phyloP scores from a whole-genome alignment of 2,797 vertebrate genomes.

The Pipistrellus pygmaeus region DNA sequence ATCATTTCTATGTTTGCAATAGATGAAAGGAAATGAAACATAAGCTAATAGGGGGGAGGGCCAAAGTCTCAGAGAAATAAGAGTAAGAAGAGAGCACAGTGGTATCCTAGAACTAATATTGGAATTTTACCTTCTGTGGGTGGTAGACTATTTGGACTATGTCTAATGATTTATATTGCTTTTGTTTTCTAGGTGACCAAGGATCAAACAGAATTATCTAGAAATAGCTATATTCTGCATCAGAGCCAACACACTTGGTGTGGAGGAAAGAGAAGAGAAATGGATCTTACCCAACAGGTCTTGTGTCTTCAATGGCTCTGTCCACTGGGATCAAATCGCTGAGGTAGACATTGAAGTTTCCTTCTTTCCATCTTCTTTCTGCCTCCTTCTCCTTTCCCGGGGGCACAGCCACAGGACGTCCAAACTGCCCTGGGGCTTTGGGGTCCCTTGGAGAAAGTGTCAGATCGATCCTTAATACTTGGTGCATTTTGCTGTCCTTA shows the following conservation, averaged over 20 bases:
- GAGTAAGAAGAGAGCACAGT: not conserved
- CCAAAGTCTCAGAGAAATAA: not conserved
- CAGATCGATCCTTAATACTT: slow-evolving; percentile 91
- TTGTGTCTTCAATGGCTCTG: slow-evolving; percentile 94
- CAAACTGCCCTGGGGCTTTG: slow-evolving; percentile 94
- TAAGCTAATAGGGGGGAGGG: not conserved
- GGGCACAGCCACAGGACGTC: slow-evolving; percentile 88
- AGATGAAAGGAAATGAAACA: not conserved
- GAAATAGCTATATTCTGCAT: not conserved
- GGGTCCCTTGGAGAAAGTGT: slow-evolving; percentile 91
- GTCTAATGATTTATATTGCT: not conserved
- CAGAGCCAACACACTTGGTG: not conserved
- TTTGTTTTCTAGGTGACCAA: not conserved
- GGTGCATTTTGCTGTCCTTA: slow-evolving; percentile 84
- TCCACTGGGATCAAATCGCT: slow-evolving; percentile 97
- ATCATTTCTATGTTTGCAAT: slow-evolving; percentile 4
- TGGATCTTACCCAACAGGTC: slow-evolving; percentile 92
- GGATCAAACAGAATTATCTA: not conserved
- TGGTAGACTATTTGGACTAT: not conserved
- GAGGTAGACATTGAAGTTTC: slow-evolving; percentile 97
- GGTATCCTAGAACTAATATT: not conserved
- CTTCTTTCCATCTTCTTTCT: slow-evolving; percentile 94
- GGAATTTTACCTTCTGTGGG: not conserved
- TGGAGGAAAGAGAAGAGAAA: slow-evolving; percentile 61
- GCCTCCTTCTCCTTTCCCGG: slow-evolving; percentile 90